A percentile compares a stretch with the other conserved stretches of the same genome.
Conservation (phyloP, 2,888 invertebrate genomes). For the Megastigmus dorsalis region DNA sequence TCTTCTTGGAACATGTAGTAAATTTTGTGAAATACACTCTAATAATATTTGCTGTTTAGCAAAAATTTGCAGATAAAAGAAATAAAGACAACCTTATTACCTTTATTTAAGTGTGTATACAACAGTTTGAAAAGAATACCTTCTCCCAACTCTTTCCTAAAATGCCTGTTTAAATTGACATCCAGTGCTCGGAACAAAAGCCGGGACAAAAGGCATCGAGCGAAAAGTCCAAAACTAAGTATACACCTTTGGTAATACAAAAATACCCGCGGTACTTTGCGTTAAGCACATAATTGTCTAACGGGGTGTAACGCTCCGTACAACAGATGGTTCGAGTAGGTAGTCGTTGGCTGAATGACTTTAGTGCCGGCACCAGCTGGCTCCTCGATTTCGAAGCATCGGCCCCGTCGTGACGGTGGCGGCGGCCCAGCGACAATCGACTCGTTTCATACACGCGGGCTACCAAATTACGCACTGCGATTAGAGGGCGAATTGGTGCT, state of each 20-base stretch:
- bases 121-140: too few relatives aligned
- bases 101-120: too few relatives aligned
- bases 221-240: too few relatives aligned
- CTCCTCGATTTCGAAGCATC: constrained; percentile 21
- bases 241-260: too few relatives aligned
- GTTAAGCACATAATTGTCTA: constrained; percentile 32
- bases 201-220: too few relatives aligned
- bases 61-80: not conserved
- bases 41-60: too few relatives aligned
- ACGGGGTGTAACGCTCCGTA: constrained; percentile 22
- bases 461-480: constrained; percentile 8
- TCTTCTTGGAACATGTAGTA: not conserved
- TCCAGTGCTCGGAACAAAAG: too few relatives aligned
- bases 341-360: constrained; percentile 35
- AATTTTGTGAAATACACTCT: not conserved
- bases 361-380: constrained; percentile 23
- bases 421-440: too few relatives aligned
- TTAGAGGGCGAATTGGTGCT: too few relatives aligned
- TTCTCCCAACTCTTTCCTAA: too few relatives aligned
- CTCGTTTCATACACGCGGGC: not conserved
- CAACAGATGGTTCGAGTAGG: constrained; percentile 45
- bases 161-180: too few relatives aligned
- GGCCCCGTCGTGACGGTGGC: not conserved
- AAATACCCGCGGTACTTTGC: not conserved
- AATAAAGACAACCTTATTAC: too few relatives aligned